Evolutionary conservation across 2,797 vertebrate species (phyloP).

Genomic region (Leucoraja ocellata): DNA sequence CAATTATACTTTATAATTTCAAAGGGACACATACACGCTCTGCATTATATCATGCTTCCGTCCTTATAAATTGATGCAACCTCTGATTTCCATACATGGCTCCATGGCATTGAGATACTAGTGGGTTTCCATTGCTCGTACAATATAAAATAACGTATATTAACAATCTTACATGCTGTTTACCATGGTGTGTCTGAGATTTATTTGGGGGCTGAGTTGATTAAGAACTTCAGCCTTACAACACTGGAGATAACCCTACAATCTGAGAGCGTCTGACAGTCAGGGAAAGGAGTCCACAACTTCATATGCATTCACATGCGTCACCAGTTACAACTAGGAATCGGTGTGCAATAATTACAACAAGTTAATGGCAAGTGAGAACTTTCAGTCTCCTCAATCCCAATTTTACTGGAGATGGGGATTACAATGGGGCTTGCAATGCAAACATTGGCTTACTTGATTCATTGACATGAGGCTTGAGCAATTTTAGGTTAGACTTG

Average conservation of each 20-base stretch:
- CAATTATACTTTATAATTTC: background rate
- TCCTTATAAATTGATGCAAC: background rate
- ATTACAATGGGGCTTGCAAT: background rate
- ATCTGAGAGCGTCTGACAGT: too few relatives aligned
- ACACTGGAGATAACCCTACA: background rate
- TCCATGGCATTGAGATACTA: background rate
- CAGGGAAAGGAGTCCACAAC: background rate
- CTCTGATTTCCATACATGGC: too few relatives aligned
- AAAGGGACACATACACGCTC: background rate
- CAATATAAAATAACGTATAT: background rate
- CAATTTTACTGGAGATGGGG: background rate
- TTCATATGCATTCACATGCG: background rate
- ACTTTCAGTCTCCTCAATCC: background rate
- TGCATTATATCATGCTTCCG: background rate
- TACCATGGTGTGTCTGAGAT: background rate
- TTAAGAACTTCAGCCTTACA: too few relatives aligned
- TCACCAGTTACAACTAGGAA: background rate
- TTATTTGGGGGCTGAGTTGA: background rate
- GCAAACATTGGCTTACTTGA: background rate
- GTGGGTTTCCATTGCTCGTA: background rate
- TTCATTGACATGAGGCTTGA: background rate
- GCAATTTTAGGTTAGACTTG: background rate
- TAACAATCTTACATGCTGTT: background rate
- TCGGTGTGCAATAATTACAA: background rate
- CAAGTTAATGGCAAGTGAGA: background rate